Evolutionary conservation across 1,140 invertebrate species (phyloP).

Genomic region (Lepidostoma basale): DNA sequence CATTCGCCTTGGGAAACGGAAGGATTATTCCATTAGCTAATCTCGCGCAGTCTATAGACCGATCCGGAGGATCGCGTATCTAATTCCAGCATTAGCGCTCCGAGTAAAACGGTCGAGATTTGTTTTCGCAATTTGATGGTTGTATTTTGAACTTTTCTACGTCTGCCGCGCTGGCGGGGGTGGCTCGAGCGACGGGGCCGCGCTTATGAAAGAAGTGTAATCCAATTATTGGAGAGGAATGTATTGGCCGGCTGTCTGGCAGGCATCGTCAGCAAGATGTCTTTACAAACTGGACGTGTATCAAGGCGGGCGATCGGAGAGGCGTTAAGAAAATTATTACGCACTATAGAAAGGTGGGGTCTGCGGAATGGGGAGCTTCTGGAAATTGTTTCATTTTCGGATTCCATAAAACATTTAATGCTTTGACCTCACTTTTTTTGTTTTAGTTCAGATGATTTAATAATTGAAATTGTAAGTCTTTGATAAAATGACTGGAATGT

Average conservation of each 20-base stretch:
- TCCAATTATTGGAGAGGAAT: slow-evolving; percentile 20
- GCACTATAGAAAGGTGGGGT: not conserved
- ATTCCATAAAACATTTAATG: no score
- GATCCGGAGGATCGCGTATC: not conserved
- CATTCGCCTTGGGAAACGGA: slow-evolving; percentile 20
- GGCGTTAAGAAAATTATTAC: not conserved
- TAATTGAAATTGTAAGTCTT: no score
- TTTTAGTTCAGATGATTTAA: no score
- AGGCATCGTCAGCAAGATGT: slow-evolving; percentile 21
- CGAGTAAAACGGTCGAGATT: no score
- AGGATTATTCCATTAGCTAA: slow-evolving; percentile 25
- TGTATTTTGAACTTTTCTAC: no score
- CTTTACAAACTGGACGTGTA: slow-evolving; percentile 3
- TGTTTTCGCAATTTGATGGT: no score
- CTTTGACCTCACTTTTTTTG: no score
- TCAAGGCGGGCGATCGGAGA: not conserved
- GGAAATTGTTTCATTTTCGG: no score
- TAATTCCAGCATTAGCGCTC: no score
- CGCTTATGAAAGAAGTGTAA: slow-evolving; percentile 22
- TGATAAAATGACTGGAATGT: no score
- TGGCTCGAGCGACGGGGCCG: not conserved
- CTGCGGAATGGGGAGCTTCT: no score
- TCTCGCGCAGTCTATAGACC: slow-evolving; percentile 17
- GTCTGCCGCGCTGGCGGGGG: not conserved
- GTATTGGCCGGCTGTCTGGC: slow-evolving; percentile 19